Base-by-base conservation (phyloP, 2,888 invertebrate species). In the Nomada hirtipes region DNA sequence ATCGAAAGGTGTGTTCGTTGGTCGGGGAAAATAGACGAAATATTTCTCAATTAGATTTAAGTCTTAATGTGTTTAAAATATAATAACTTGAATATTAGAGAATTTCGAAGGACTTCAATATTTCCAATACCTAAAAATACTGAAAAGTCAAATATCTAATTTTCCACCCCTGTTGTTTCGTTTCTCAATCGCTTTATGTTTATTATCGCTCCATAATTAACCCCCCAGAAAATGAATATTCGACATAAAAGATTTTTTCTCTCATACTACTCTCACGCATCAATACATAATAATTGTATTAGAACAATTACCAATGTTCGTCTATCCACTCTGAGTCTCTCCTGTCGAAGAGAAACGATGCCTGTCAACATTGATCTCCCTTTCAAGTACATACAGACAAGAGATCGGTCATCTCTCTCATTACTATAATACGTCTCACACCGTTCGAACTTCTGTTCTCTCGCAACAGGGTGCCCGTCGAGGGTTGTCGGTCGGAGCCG, bases 361-460 rank as follows among this genome's bases (percentile, higher is more conserved):
- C 72, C 79, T 73, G 75, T 69, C 80, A 81, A 75, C 80, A 80
- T 80, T 81, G 64, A 81, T 80, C 68, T n/a, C 26, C 18, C 44
- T 13, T 42, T 20, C 59, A 29, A 78, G 23, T 68, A 4, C 36
- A 36, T 36, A 18, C 68, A 36, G 57, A 64, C 68, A 11, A 57
- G 3, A 10, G 36, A 2, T 23, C 36, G 23, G n/a, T 53, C 36
- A 44, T 65, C 20, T 42, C 64, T 64, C 72, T 26, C 52, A 13
- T 3, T 47, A 47, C 47, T 47, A 13, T 13, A 13, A 47, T 15
- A 9, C 4, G 1, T 63, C 42, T 63, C 15, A 20, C 53, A 47
- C 44, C 44, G 36, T 42, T 68, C 42, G 23, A 44, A 4, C 68
- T 55, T 50, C 52, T 50, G 29, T 72, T 59, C 65, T 13, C 64